Percentiles rank a stretch among this genome's conserved stretches.
Conservation (phyloP, 35 echinoderm and acorn worm species). For the Ptychodera flava region DNA sequence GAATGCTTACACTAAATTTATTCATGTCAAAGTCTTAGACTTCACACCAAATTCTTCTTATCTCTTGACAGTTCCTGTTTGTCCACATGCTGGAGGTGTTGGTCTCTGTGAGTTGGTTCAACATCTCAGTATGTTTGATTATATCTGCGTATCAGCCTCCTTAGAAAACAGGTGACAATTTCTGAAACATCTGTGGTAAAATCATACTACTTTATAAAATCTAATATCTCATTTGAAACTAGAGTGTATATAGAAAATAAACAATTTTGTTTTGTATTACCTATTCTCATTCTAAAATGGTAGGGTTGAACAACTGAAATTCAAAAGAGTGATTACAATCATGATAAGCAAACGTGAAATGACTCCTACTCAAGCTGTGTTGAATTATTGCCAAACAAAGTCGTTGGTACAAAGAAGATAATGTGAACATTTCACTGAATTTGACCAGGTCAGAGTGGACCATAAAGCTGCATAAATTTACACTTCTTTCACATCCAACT, state of each 20-base stretch:
- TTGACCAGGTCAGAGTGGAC: neutral
- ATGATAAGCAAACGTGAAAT: no score
- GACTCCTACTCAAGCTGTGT: no score
- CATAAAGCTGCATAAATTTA: neutral
- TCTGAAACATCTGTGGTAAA: neutral
- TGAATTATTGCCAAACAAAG: neutral
- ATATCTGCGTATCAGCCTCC: slow-evolving; percentile 65
- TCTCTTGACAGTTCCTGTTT: slow-evolving; percentile 78
- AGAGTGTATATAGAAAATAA: neutral
- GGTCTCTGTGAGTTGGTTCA: slow-evolving; percentile 89
- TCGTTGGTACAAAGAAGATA: neutral
- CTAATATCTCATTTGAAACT: no score
- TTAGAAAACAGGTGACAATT: slow-evolving; percentile 69
- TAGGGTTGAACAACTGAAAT: slow-evolving; percentile 11
- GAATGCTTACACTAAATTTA: no score
- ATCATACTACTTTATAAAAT: neutral
- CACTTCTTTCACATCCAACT: no score
- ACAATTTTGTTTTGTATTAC: no score
- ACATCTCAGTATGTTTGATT: slow-evolving; percentile 96
- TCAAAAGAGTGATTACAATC: neutral
- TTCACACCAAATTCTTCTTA: no score
- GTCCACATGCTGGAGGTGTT: slow-evolving; percentile 92
- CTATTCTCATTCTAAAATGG: no score
- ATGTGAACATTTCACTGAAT: no score
- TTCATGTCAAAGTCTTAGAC: no score